Base-by-base conservation (phyloP, 2,113 vertebrate species). In the Chionodraco myersi region DNA sequence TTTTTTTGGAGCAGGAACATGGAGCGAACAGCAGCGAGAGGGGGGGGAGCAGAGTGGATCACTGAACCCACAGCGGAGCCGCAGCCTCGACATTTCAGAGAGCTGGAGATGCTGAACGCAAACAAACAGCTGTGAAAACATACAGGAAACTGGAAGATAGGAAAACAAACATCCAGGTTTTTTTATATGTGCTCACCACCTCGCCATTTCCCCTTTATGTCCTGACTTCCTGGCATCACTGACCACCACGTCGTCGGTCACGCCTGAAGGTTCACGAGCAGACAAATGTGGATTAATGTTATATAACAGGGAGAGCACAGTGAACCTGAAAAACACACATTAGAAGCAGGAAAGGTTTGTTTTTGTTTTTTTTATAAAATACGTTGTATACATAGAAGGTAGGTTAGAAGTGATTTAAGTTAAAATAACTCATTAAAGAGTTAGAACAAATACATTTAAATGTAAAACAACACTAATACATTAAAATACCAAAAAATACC, bases 1-100 rank as follows among this genome's bases (percentile, higher is more conserved):
- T 95, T 81, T 93, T 96, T 96, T 79, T 90, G 88, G 75, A 99
- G 95, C 78, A 96, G 96, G 85, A 97, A 99, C 59, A 95, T 70
- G 77, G 92, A 95, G 83, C 96, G 93, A 26, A 96, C 85, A n/a
- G 23, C 9, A 0, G 95, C 93, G 79, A 96, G 53, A n/a, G 85
- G 51, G 4, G 88, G 69, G n/a, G 94, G 82, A 1, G 95, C 82
- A 0, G 96, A 96, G 41, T 95, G 88, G 18, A 97, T 90, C 16
- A 94, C 87, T 65, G 93, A 91, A 15, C 97, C 97, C 77, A 97
- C 75, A 0, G 23, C 2, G 4, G 41, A 69, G 18, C 62, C 54
- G 83, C 97, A 99, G 0, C 83, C 92, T 2, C n/a, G 66, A 69
- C 98, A 99, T 60, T 73, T 77, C 23, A 99, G 93, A 10, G 64